A percentile compares a stretch with the other conserved stretches of the same genome.
Evolutionary conservation across 2,888 invertebrate species (phyloP).

Genomic region (Dorcus parallelipipedus): DNA sequence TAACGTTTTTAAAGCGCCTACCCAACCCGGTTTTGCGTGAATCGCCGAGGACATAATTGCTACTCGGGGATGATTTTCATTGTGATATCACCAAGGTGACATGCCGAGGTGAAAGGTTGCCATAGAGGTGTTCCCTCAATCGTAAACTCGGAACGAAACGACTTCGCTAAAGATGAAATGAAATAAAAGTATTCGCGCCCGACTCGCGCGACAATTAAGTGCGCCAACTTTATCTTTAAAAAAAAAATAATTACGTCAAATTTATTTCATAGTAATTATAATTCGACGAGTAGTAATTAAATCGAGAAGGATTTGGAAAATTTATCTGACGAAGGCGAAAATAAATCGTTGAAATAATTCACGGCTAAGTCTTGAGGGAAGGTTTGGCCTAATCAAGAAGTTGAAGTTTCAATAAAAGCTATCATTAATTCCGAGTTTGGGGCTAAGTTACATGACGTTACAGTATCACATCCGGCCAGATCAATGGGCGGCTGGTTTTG

Average conservation of each 20-base stretch:
- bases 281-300: too few species aligned
- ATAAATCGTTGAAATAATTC: conserved; percentile 47
- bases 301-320: too few species aligned
- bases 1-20: not conserved
- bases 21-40: not conserved
- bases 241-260: too few species aligned
- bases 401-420: conserved; percentile 68
- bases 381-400: conserved; percentile 59
- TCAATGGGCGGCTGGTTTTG: not conserved
- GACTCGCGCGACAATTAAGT: too few species aligned
- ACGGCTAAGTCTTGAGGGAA: conserved; percentile 33
- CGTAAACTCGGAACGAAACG: conserved; percentile 26
- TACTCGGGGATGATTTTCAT: conserved; percentile 32
- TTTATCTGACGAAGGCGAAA: conserved; percentile 23
- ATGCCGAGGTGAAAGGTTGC: conserved; percentile 44
- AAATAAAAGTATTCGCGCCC: not conserved
- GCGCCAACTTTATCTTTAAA: too few species aligned
- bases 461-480: conserved; percentile 32
- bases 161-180: not conserved
- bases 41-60: conserved; percentile 25
- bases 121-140: conserved; percentile 42
- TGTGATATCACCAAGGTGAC: conserved; percentile 43
- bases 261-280: too few species aligned
- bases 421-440: conserved; percentile 64
- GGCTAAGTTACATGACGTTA: conserved; percentile 41